Conservation (phyloP, 2,888 invertebrate species). For the Sarcophaga variegata region DNA sequence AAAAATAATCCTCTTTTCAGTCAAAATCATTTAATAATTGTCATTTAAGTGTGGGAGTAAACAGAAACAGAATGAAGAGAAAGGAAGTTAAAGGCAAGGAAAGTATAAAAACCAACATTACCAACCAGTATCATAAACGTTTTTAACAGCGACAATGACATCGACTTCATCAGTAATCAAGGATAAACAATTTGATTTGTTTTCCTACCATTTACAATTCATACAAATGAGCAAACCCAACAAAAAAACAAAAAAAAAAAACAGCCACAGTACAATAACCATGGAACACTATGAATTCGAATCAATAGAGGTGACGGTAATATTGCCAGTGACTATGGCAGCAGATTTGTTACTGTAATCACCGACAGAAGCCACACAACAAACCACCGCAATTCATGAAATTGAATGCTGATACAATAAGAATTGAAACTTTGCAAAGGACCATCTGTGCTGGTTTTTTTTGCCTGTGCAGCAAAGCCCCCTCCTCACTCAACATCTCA, state of each 20-base stretch:
- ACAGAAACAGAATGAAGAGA: neutral
- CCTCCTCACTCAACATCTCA: neutral
- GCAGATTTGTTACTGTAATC: slow-evolving; percentile 62
- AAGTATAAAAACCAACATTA: slow-evolving; percentile 57
- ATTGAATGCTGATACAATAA: slow-evolving; percentile 41
- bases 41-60: slow-evolving; percentile 45
- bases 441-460: slow-evolving; percentile 51
- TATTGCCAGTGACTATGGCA: neutral
- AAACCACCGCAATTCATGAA: slow-evolving; percentile 43
- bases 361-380: slow-evolving; percentile 62
- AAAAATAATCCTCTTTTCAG: slow-evolving; percentile 6
- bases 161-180: slow-evolving; percentile 61
- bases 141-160: slow-evolving; percentile 1
- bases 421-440: slow-evolving; percentile 26
- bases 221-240: slow-evolving; percentile 66
- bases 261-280: slow-evolving; percentile 11
- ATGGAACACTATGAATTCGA: slow-evolving; percentile 50
- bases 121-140: slow-evolving; percentile 17
- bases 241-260: slow-evolving; percentile 8
- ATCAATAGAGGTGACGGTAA: slow-evolving; percentile 11
- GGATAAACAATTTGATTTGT: slow-evolving; percentile 69
- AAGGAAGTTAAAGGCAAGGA: neutral
- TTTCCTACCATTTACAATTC: slow-evolving; percentile 58
- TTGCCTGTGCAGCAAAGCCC: too few species aligned
- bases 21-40: slow-evolving; percentile 60